Evolutionary conservation across 2,113 vertebrate species (phyloP).

Genomic region (mouse (Mus musculus)): DNA sequence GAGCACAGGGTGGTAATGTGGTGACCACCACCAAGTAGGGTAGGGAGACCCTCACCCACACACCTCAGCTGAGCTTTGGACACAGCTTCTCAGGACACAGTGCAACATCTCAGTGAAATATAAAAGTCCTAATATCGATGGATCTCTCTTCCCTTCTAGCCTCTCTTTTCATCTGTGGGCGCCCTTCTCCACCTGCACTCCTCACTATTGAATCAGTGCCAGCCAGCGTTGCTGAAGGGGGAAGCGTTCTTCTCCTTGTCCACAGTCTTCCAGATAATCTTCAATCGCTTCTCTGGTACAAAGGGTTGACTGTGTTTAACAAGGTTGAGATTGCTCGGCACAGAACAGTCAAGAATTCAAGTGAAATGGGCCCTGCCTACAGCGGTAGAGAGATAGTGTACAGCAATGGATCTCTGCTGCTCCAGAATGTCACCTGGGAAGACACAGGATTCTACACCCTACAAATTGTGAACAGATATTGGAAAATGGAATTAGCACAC

Average conservation of each 20-base stretch:
- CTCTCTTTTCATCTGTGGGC: background rate
- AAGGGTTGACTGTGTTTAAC: no score
- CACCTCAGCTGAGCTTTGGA: no score
- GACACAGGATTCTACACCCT: background rate
- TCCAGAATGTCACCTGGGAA: background rate
- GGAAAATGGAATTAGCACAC: background rate
- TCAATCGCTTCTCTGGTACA: background rate
- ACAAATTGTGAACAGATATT: background rate
- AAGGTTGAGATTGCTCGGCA: no score
- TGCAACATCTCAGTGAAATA: background rate
- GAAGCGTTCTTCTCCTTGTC: background rate
- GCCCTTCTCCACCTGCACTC: background rate
- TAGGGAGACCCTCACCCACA: background rate
- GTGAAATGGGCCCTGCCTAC: background rate
- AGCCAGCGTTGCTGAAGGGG: background rate
- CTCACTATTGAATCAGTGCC: background rate
- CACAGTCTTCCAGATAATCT: background rate
- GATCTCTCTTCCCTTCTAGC: background rate
- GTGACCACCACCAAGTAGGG: no score
- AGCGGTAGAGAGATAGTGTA: background rate
- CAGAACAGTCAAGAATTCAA: no score
- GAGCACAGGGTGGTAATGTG: no score
- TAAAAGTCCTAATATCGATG: rapidly evolving
- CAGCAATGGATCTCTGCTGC: background rate
- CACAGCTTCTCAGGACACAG: background rate